These are phyloP conservation scores for Periophthalmus magnuspinnatus DNA, from an alignment of 2,797 vertebrate genomes.

Conservation along the genomic window DNA sequence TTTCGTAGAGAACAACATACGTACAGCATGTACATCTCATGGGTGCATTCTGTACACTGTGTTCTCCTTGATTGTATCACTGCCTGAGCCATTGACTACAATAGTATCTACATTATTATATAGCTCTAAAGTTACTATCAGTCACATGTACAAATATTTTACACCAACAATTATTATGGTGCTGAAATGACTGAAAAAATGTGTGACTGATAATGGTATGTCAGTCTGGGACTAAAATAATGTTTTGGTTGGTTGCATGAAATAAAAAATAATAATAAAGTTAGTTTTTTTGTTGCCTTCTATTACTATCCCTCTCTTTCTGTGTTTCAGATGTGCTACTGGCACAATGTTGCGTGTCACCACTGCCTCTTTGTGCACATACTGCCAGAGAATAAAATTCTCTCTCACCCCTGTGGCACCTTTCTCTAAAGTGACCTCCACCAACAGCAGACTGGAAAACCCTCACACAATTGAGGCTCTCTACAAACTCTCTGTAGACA, in stretches of 20 bases:
- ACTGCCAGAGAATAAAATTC: conserved; percentile 32
- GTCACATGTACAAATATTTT: background rate
- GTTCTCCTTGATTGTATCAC: conserved; percentile 19
- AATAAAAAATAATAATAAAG: too few species aligned
- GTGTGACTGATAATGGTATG: background rate
- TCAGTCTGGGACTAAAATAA: background rate
- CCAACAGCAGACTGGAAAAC: conserved; percentile 74
- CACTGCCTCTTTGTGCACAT: conserved; percentile 48
- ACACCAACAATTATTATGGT: background rate
- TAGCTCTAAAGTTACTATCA: background rate
- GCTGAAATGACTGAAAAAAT: background rate
- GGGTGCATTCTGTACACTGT: conserved; percentile 22
- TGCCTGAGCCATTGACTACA: background rate
- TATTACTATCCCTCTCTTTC: background rate
- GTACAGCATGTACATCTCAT: conserved; percentile 9
- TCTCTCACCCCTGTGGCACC: conserved; percentile 24
- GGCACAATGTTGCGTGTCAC: conserved; percentile 57
- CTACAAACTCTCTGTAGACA: conserved; percentile 78
- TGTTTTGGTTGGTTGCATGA: background rate
- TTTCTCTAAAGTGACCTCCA: conserved; percentile 19
- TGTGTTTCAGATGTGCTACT: conserved; percentile 30
- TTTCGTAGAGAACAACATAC: background rate
- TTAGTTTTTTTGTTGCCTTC: background rate
- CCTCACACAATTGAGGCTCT: conserved; percentile 77
- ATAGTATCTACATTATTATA: background rate